A percentile compares a stretch with the other conserved stretches of the same genome.
These are phyloP conservation scores for Agrochola lychnidis DNA, from an alignment of 2,888 invertebrate genomes.

Conservation along the genomic window DNA sequence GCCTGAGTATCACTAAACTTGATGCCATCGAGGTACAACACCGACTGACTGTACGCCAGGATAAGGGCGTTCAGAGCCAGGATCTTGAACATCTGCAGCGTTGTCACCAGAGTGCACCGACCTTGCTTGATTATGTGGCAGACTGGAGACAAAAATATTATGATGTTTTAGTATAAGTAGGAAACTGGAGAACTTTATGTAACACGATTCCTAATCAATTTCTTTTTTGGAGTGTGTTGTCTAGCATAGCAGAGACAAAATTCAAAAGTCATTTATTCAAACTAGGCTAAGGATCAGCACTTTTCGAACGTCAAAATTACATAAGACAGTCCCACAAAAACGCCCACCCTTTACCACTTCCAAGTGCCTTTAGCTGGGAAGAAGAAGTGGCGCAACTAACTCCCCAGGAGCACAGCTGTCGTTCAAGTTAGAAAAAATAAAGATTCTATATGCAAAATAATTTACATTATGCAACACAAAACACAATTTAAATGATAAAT, in stretches of 20 bases:
- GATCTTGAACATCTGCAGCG: conserved; percentile 99
- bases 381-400: too few relatives aligned
- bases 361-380: too few relatives aligned
- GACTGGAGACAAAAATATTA: conserved; percentile 90
- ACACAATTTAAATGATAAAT: too few relatives aligned
- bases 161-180: background rate
- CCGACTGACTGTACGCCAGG: conserved; percentile 99
- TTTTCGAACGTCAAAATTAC: too few relatives aligned
- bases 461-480: too few relatives aligned
- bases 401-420: too few relatives aligned
- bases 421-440: too few relatives aligned
- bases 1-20: conserved; percentile 99
- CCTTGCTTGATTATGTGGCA: conserved; percentile 99
- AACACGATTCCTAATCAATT: background rate
- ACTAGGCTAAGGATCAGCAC: too few relatives aligned
- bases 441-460: too few relatives aligned
- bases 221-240: background rate
- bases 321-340: too few relatives aligned
- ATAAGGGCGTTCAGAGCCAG: conserved; percentile 99
- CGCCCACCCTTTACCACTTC: too few relatives aligned
- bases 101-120: conserved; percentile 99
- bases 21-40: conserved; percentile 99
- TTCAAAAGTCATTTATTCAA: too few relatives aligned
- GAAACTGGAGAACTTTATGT: background rate
- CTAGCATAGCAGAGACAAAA: background rate